Evolutionary conservation across 53 echinoderm and acorn worm genomes (phyloP), one percentile per base, ranked within the genome.

Genomic region (Pentamera pediparva): DNA sequence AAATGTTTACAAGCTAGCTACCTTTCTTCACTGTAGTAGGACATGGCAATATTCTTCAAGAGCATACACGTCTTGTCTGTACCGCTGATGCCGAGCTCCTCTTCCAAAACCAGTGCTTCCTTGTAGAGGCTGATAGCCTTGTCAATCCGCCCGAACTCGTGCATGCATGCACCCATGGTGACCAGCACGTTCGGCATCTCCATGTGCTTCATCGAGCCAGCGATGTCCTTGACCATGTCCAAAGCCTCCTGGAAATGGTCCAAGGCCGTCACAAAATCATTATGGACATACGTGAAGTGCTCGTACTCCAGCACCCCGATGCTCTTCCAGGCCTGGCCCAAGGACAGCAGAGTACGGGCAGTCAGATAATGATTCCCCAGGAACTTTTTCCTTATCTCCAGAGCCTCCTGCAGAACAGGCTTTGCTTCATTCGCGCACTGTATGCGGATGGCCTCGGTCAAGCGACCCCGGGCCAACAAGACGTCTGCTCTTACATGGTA

Each of bases 11-110:
- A n/a, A n/a, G n/a, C n/a, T n/a, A 50, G 82, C 62, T 76, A 92
- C 92, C 78, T 65, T 64, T 91, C 78, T 85, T 87, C 78, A 32
- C 63, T 74, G 33, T 69, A 90, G 85, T 95, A 84, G 38, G 87
- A 87, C 87, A 95, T 92, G 12, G 95, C 90, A 50, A 84, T 95
- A 62, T 95, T 95, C 72, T 91, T 95, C 47, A 91, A 64, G 17
- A 87, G 74, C 51, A 86, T 61, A 17, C 90, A 90, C 15, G 86
- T 89, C 19, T 82, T 88, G 24, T 91, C 71, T 3, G 84, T 81
- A 24, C 85, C 87, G 49, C 87, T 76, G 31, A 92, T 58, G 51
- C 75, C 86, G 12, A 92, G 74, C 11, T 50, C 59, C 33, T 77
- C 72, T 76, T 89, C 89, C 20, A 93, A 56, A 7, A 83, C 72